Conservation (phyloP, 2,888 invertebrate genomes). For the Caenorhabditis sp. region DNA sequence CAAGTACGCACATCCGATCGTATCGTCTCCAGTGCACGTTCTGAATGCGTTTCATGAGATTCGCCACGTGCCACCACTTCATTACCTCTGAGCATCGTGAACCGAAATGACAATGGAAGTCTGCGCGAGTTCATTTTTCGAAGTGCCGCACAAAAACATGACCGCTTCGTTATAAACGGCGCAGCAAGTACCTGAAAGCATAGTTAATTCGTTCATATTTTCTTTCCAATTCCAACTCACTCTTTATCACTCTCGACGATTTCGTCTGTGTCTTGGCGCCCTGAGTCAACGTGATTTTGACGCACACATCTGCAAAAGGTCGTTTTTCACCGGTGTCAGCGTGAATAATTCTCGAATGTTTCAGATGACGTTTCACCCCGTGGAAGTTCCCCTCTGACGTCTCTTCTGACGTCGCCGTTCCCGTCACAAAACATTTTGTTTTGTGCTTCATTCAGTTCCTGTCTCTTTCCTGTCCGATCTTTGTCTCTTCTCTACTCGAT, state of each 20-base stretch:
- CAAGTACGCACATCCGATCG: constrained; percentile 79
- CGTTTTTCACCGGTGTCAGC: background rate
- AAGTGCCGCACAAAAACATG: constrained; percentile 79
- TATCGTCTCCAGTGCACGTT: constrained; percentile 79
- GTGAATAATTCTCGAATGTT: constrained; percentile 4
- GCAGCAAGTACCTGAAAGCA: constrained; percentile 53
- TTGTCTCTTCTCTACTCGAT: constrained; percentile 1
- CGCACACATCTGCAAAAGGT: constrained; percentile 80
- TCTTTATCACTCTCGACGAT: constrained; percentile 77
- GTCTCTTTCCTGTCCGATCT: background rate
- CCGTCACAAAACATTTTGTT: background rate
- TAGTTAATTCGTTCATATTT: too few relatives aligned
- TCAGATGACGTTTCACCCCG: constrained; percentile 16
- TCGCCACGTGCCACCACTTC: too few relatives aligned
- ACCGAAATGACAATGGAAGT: constrained; percentile 80
- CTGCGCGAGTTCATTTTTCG: constrained; percentile 78
- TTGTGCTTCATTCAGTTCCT: background rate
- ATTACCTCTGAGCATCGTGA: constrained; percentile 75
- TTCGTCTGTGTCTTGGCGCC: constrained; percentile 76
- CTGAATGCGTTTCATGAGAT: constrained; percentile 53
- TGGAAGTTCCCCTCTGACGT: background rate
- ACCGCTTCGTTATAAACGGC: constrained; percentile 78
- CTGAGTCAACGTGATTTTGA: constrained; percentile 80
- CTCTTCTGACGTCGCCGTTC: constrained; percentile 3
- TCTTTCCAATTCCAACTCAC: constrained; percentile 32